Conservation (phyloP, 2,797 vertebrate species). For the Esox lucius region DNA sequence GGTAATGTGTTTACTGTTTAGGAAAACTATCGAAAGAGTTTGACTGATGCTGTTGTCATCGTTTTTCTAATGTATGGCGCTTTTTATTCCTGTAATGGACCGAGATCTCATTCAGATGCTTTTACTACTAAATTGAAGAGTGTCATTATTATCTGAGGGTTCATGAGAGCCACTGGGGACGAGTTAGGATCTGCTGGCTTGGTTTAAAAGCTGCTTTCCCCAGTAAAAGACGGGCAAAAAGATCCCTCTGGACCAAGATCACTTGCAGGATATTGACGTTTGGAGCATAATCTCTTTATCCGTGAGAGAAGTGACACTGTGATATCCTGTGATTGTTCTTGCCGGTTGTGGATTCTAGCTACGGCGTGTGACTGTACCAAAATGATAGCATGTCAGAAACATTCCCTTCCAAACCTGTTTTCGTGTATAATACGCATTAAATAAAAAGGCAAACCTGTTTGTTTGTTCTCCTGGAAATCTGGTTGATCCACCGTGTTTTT, state of each 20-base stretch:
- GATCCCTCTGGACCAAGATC: conserved; percentile 20
- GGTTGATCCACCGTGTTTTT: too few species aligned
- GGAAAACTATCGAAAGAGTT: neutral
- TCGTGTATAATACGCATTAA: neutral
- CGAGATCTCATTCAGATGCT: conserved; percentile 29
- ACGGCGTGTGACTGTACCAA: neutral
- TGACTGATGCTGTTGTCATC: conserved; percentile 1
- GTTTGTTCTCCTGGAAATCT: too few species aligned
- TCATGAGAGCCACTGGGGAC: conserved; percentile 18
- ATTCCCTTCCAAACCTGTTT: neutral
- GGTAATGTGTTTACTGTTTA: neutral
- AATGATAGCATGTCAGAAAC: neutral
- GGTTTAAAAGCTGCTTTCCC: conserved; percentile 2
- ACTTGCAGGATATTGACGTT: conserved; percentile 20
- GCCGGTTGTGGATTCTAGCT: neutral
- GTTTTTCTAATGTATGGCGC: conserved; percentile 17
- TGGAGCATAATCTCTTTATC: conserved; percentile 32
- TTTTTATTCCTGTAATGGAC: conserved; percentile 30
- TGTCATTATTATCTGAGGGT: conserved; percentile 21
- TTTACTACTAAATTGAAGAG: conserved; percentile 33
- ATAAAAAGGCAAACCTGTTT: too few species aligned
- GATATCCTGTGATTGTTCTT: conserved; percentile 2
- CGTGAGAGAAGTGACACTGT: conserved; percentile 12
- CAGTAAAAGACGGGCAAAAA: conserved; percentile 9
- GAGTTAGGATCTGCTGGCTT: neutral